Evolutionary conservation across 2,888 invertebrate species (phyloP).

Genomic region (Odontocerum albicorne): DNA sequence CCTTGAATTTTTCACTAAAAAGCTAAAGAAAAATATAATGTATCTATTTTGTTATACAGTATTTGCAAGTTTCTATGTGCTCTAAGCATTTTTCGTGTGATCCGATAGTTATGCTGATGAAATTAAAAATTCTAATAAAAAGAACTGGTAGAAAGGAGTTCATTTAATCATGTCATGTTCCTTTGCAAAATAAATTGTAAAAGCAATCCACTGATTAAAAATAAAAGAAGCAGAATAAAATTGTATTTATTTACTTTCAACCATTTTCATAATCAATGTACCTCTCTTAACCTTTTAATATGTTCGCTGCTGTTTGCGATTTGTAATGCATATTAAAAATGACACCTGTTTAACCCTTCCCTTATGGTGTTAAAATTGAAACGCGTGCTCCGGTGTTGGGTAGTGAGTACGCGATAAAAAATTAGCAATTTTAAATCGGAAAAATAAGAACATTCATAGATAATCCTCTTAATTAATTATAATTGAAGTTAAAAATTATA

Average conservation of each 20-base stretch:
- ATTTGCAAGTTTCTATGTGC: constrained; percentile 62
- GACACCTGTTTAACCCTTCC: too few relatives aligned
- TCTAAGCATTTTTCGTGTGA: constrained; percentile 59
- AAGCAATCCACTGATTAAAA: constrained; percentile 54
- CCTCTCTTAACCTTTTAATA: too few relatives aligned
- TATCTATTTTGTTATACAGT: constrained; percentile 62
- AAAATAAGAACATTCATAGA: too few relatives aligned
- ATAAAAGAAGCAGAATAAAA: constrained; percentile 60
- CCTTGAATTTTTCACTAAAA: constrained; percentile 33
- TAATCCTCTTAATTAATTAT: too few relatives aligned
- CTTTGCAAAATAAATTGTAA: constrained; percentile 63
- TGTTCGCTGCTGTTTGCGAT: too few relatives aligned
- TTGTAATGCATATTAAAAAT: too few relatives aligned
- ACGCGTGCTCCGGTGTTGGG: too few relatives aligned
- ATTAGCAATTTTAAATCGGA: too few relatives aligned
- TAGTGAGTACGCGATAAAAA: too few relatives aligned
- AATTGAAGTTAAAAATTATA: too few relatives aligned
- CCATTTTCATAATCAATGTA: too few relatives aligned
- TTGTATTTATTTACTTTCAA: constrained; percentile 19
- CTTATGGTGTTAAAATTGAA: too few relatives aligned
- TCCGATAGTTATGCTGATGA: constrained; percentile 61
- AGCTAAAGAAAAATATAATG: constrained; percentile 50
- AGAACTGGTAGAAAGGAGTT: constrained; percentile 61
- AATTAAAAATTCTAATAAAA: constrained; percentile 57
- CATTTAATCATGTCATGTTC: constrained; percentile 62